These are phyloP conservation scores for Andrena hattorfiana DNA, from an alignment of 2,888 invertebrate genomes.

Conservation along the genomic window DNA sequence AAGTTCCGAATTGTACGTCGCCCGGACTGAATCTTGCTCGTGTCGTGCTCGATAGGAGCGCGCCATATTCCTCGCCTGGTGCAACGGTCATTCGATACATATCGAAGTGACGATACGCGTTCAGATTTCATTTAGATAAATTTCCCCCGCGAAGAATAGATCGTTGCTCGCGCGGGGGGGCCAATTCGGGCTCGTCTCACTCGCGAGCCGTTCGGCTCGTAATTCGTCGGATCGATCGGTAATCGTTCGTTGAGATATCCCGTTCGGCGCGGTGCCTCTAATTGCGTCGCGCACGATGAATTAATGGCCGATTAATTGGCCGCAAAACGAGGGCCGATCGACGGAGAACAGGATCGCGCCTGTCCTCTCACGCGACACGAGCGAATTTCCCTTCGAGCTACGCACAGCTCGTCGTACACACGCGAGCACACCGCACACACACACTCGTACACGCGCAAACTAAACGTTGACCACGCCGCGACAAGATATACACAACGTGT, in stretches of 20 bases:
- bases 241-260: conserved; percentile 39
- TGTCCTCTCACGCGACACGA: conserved; percentile 58
- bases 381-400: conserved; percentile 69
- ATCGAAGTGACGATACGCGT: background rate
- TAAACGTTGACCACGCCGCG: conserved; percentile 74
- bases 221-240: conserved; percentile 28
- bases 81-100: background rate
- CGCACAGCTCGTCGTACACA: conserved; percentile 55
- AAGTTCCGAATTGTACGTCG: conserved; percentile 64
- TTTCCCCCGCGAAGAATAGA: background rate
- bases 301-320: conserved; percentile 65
- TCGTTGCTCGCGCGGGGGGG: background rate
- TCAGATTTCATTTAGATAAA: background rate
- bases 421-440: background rate
- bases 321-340: conserved; percentile 64
- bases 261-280: conserved; percentile 34
- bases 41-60: conserved; percentile 10
- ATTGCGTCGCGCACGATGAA: conserved; percentile 60
- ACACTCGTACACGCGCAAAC: conserved; percentile 49
- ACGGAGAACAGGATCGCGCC: conserved; percentile 34
- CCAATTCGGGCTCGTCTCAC: background rate
- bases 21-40: conserved; percentile 62
- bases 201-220: background rate
- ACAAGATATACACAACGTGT: conserved; percentile 61
- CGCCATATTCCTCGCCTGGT: background rate